Evolutionary conservation across 2,888 invertebrate genomes (phyloP), one percentile per base, ranked within the genome.

Genomic region (Melanophora roralis): DNA sequence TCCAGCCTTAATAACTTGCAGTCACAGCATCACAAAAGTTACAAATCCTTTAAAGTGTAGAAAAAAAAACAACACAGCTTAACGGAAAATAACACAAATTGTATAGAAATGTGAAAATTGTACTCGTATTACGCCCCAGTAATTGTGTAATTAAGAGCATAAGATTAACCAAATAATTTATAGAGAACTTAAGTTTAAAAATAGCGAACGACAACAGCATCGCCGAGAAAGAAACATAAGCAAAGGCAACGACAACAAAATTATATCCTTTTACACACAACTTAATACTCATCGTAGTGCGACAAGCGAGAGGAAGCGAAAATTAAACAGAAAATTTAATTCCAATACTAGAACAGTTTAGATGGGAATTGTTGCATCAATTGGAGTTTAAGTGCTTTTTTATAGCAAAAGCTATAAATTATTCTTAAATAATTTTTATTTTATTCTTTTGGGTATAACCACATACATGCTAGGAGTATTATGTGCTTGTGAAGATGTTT

Each of bases 111-210:
- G 27, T 23, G 51, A 57, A 59, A 76, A 68, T 68, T 68, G 43
- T 45, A 65, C 76, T 73, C 76, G 38, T 51, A 73, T 76, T 68
- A 80, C 80, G 76, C 76, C 76, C 80, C 68, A 80, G 64, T 80
- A 76, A 80, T 76, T 80, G 72, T 80, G 76, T 72, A 80, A 80
- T 80, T 80, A 80, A 80, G 64, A 73, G 43, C 76, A 73, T 43
- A 76, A 53, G 72, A 68, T 72, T 69, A 72, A 76, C 76, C 64
- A 62, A 80, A 80, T 80, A 73, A 80, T 64, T 80, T 80, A 76
- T 67, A 72, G 72, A 67, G 36, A 60, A 76, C 12, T 67, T 43
- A 11, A 67, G 40, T 32, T 27, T 12, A 57, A 57, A 32, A 43
- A 12, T 45, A 55, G 51, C 32, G n/a, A n/a, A n/a, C n/a, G 51